phyloP scores from a whole-genome alignment of 2,888 invertebrate species.

The Eumacrocentrus americanus region DNA sequence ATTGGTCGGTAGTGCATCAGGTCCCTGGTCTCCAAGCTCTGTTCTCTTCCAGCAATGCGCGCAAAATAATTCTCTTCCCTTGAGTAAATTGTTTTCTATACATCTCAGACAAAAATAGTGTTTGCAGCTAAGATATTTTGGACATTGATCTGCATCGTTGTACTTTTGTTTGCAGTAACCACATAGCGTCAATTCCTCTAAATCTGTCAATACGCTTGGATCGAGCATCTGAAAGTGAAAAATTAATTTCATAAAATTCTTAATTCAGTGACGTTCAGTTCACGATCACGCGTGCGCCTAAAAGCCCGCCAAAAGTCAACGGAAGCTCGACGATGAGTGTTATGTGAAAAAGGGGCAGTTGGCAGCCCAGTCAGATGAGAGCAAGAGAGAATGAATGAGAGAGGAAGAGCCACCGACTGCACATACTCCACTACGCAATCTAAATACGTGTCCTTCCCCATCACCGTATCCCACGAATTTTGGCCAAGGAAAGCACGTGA shows the following conservation, averaged over 20 bases:
- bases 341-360: slow-evolving; percentile 27
- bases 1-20: slow-evolving; percentile 73
- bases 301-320: slow-evolving; percentile 55
- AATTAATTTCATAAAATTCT: slow-evolving; percentile 7
- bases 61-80: slow-evolving; percentile 73
- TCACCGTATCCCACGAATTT: not conserved
- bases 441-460: not conserved
- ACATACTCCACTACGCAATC: slow-evolving; percentile 15
- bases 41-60: slow-evolving; percentile 78
- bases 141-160: slow-evolving; percentile 75
- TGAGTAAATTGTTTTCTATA: slow-evolving; percentile 72
- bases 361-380: slow-evolving; percentile 13
- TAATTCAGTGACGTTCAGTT: not conserved
- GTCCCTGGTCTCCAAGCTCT: slow-evolving; percentile 71
- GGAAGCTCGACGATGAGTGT: slow-evolving; percentile 31
- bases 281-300: slow-evolving; percentile 50
- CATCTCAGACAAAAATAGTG: slow-evolving; percentile 80
- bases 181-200: slow-evolving; percentile 78
- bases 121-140: slow-evolving; percentile 76
- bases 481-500: not conserved
- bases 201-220: slow-evolving; percentile 69
- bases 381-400: slow-evolving; percentile 22
- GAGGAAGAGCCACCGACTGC: slow-evolving; percentile 25
- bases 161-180: slow-evolving; percentile 78
- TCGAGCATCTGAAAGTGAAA: slow-evolving; percentile 64